Evolutionary conservation across 2,113 vertebrate genomes (phyloP).

Genomic region (Hiodon tergisus): DNA sequence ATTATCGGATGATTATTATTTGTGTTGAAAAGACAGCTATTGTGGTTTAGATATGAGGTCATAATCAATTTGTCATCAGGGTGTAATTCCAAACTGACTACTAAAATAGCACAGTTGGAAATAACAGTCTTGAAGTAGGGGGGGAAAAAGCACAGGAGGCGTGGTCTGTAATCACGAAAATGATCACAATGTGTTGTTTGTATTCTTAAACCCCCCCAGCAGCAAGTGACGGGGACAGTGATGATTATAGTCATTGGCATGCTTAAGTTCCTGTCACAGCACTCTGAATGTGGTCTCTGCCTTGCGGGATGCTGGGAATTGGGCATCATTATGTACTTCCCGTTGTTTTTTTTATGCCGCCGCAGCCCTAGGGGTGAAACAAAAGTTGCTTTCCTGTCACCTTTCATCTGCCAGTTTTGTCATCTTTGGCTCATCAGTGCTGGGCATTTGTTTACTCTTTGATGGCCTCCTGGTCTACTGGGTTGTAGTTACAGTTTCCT

Average conservation of each 20-base stretch:
- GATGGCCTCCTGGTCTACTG: not conserved
- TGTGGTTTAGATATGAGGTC: not conserved
- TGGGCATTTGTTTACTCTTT: not conserved
- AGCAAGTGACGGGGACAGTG: not conserved
- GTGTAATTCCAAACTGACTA: constrained; percentile 19
- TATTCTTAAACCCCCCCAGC: not conserved
- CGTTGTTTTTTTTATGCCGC: not conserved
- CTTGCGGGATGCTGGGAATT: not conserved
- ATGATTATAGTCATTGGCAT: not conserved
- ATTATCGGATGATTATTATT: too few relatives aligned
- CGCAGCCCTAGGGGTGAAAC: not conserved
- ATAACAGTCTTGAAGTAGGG: not conserved
- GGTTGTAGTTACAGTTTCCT: not conserved
- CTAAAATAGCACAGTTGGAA: constrained; percentile 17
- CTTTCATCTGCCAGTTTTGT: not conserved
- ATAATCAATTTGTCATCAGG: constrained; percentile 14
- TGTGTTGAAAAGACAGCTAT: not conserved
- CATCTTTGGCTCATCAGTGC: not conserved
- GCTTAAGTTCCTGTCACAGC: constrained; percentile 9
- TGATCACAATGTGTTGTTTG: not conserved
- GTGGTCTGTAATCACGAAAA: constrained; percentile 12
- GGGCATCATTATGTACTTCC: not conserved
- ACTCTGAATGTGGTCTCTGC: not conserved
- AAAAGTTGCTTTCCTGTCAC: not conserved
- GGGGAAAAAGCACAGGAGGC: not conserved